Evolutionary conservation across 2,797 vertebrate genomes (phyloP).

Genomic region (Halcyon chelicuti): DNA sequence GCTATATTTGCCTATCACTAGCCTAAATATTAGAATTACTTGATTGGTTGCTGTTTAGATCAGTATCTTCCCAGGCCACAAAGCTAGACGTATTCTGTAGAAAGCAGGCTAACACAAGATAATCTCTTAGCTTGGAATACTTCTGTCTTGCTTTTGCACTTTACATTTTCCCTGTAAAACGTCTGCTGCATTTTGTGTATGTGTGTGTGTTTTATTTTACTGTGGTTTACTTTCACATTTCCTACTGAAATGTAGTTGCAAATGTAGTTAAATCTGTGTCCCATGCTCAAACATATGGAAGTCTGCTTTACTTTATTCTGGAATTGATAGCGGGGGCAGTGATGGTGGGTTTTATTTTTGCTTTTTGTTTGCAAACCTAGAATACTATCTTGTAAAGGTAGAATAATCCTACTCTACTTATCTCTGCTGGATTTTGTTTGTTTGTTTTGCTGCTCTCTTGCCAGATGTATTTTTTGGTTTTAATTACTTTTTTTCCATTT

Average conservation of each 20-base stretch:
- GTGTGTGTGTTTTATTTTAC: background rate
- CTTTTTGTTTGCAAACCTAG: background rate
- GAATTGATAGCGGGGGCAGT: rapidly evolving
- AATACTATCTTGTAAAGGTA: background rate
- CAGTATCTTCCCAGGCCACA: background rate
- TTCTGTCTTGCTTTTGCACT: background rate
- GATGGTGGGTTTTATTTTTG: background rate
- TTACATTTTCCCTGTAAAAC: background rate
- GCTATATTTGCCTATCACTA: constrained; percentile 42
- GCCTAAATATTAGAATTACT: constrained; percentile 40
- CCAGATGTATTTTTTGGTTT: background rate
- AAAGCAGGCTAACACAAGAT: background rate
- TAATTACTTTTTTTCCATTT: background rate
- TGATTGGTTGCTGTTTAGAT: constrained; percentile 27
- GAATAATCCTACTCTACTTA: background rate
- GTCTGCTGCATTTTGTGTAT: background rate
- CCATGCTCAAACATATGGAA: background rate
- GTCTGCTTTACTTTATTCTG: background rate
- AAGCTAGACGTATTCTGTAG: background rate
- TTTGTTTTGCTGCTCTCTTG: background rate
- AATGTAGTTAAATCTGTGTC: background rate
- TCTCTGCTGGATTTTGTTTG: background rate
- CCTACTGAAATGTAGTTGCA: background rate
- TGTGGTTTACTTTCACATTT: background rate
- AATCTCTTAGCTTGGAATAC: background rate